These are phyloP conservation scores for Thaleichthys pacificus DNA, from an alignment of 2,797 vertebrate genomes.

Conservation along the genomic window DNA sequence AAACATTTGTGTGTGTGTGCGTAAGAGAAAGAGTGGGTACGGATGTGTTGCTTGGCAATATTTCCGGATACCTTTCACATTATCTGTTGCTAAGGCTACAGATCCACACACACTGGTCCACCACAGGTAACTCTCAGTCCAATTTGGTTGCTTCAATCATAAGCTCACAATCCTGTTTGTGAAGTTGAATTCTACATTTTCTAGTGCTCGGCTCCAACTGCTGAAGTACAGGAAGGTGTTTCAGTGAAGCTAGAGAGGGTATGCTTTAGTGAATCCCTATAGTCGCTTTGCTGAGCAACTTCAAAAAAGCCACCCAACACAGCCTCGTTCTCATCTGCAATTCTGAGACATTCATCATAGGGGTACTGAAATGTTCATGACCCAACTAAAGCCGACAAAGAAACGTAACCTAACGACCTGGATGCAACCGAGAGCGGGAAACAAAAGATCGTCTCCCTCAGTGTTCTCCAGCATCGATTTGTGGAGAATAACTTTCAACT, in stretches of 20 bases:
- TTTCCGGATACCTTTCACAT: conserved; percentile 13
- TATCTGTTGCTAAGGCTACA: conserved; percentile 26
- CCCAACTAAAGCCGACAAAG: conserved; percentile 10
- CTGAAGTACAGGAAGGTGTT: not conserved
- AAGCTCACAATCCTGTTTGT: not conserved
- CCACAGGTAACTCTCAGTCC: not conserved
- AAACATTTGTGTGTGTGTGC: not conserved
- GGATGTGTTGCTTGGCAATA: no score
- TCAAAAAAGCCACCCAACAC: not conserved
- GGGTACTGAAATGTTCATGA: conserved; percentile 27
- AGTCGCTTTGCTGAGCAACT: not conserved
- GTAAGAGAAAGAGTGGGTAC: not conserved
- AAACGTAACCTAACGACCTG: conserved; percentile 11
- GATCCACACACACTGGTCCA: not conserved
- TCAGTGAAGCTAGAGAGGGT: not conserved
- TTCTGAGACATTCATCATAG: not conserved
- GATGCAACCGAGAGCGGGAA: conserved; percentile 4
- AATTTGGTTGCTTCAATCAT: not conserved
- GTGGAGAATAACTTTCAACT: conserved; percentile 23
- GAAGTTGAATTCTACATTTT: not conserved
- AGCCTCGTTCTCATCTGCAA: not conserved
- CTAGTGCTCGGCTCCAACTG: not conserved
- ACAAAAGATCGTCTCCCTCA: not conserved
- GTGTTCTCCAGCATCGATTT: not conserved
- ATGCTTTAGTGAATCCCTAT: not conserved